Evolutionary conservation across 2,113 vertebrate species (phyloP).

Genomic region (Eurypyga helias): DNA sequence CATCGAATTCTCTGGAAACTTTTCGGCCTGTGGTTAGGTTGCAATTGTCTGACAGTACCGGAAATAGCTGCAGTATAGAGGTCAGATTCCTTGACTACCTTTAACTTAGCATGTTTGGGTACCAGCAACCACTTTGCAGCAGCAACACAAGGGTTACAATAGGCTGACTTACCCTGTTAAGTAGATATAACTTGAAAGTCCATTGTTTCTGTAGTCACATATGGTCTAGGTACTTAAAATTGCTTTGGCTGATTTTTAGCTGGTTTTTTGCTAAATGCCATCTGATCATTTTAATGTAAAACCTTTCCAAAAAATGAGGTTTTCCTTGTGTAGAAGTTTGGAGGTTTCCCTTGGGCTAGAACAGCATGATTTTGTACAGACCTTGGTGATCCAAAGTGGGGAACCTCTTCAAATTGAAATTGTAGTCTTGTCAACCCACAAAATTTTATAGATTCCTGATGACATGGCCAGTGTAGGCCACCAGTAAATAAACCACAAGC

Average conservation of each 20-base stretch:
- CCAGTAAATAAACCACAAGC: background rate
- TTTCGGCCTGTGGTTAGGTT: background rate
- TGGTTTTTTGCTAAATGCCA: background rate
- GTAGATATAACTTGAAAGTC: background rate
- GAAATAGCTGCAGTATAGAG: background rate
- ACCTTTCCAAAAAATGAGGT: background rate
- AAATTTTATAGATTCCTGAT: background rate
- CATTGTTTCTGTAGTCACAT: background rate
- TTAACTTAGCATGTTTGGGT: background rate
- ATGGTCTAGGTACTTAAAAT: background rate
- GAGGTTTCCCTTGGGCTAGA: background rate
- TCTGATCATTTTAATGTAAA: background rate
- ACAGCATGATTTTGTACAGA: background rate
- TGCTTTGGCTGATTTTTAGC: background rate
- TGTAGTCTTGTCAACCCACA: background rate
- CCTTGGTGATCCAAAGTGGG: background rate
- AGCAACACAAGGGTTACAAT: background rate
- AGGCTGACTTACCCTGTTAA: background rate
- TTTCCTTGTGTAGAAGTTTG: background rate
- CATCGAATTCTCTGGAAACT: background rate
- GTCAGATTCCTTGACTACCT: background rate
- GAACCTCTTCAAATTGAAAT: background rate
- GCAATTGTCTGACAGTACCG: background rate
- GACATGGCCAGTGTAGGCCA: background rate
- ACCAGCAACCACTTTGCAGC: background rate